These are phyloP conservation scores for Bungarus multicinctus DNA, from an alignment of 2,113 vertebrate genomes.

Conservation along the genomic window DNA sequence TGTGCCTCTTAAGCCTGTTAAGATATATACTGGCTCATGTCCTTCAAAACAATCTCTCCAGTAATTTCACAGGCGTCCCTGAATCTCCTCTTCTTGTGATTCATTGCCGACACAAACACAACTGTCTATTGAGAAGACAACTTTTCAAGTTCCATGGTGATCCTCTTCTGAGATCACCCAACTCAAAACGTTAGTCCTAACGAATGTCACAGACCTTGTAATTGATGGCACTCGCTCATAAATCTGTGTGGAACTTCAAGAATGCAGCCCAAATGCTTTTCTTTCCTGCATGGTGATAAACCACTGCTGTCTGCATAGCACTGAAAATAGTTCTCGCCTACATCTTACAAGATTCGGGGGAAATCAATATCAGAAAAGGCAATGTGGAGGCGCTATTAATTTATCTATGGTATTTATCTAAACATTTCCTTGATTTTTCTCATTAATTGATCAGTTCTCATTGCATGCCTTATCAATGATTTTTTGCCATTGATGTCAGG, in stretches of 20 bases:
- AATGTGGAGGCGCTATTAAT: slow-evolving; percentile 20
- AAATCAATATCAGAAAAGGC: not conserved
- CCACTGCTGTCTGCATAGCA: not conserved
- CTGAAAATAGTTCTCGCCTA: slow-evolving; percentile 42
- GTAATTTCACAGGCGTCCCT: slow-evolving; percentile 39
- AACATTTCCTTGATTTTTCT: too few relatives aligned
- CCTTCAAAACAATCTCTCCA: slow-evolving; percentile 40
- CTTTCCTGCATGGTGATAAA: slow-evolving; percentile 55
- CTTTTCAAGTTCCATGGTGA: slow-evolving; percentile 33
- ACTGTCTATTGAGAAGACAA: slow-evolving; percentile 54
- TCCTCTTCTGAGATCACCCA: slow-evolving; percentile 42
- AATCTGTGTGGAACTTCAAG: slow-evolving; percentile 25
- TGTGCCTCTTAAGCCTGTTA: slow-evolving; percentile 18
- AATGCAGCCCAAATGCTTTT: slow-evolving; percentile 36
- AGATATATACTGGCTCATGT: slow-evolving; percentile 24
- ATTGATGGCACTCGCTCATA: slow-evolving; percentile 35
- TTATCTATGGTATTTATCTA: not conserved
- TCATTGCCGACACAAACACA: slow-evolving; percentile 44
- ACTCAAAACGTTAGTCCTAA: slow-evolving; percentile 61
- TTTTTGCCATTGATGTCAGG: not conserved
- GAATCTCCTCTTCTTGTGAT: not conserved
- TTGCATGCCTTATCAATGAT: not conserved
- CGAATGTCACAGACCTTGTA: slow-evolving; percentile 44
- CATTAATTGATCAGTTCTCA: not conserved
- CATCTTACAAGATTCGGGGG: not conserved